Evolutionary conservation across 2,113 vertebrate species (phyloP), one percentile per base, ranked within the genome.

Genomic region (Lipophrys pholis): DNA sequence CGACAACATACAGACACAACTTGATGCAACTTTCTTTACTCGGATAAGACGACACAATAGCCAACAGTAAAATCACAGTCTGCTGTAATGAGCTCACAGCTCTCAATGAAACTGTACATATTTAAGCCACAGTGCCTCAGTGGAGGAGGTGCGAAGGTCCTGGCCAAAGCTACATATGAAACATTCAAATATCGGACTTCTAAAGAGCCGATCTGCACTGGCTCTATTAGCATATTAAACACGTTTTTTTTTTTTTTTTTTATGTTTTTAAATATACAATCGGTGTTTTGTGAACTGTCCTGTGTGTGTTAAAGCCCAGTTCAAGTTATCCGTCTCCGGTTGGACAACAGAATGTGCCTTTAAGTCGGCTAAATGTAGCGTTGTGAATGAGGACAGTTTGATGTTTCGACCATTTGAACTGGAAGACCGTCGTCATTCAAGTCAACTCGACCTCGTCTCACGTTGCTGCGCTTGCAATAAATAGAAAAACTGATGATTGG

Each of bases 41-140:
- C 15, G 61, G 40, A 54, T 68, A 51, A 73, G 75, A 36, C 0
- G 4, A 60, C 49, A 84, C 49, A 74, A 65, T 71, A 55, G 61
- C 10, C 38, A 69, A 63, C 63, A 66, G 39, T 49, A 45, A 59
- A 69, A 79, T 80, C 75, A 64, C 64, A 57, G 73, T 65, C 52
- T 1, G 12, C 51, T 63, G 69, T 51, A 42, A 70, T 59, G 73
- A 80, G 71, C 67, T 70, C 42, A 17, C 30, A 73, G 42, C 76
- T 75, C 66, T 50, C 36, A 62, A 50, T 55, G 43, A 74, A 69
- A 61, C 51, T 4, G 21, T 54, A 16, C 11, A 6, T 55, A 21
- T 65, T 72, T 72, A 73, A 74, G 63, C 51, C 65, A 69, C 41
- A 65, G 35, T 54, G 16, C 48, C 40, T 78, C 1, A 10, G 55